Conservation (phyloP, 2,888 invertebrate species). For the Oxyteleia sp. region DNA sequence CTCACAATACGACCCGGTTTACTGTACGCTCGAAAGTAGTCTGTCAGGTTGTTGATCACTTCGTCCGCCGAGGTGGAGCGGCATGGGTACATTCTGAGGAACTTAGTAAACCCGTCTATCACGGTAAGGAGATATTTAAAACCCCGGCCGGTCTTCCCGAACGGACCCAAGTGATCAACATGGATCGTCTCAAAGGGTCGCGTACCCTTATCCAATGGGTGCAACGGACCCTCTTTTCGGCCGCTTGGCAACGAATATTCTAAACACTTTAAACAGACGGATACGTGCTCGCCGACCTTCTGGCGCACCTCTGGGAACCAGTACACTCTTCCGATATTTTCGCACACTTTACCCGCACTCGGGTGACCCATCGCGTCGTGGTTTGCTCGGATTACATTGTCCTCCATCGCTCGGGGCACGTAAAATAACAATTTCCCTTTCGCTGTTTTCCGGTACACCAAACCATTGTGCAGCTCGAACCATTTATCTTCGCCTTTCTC, state of each 20-base stretch:
- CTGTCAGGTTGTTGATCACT: conserved; percentile 60
- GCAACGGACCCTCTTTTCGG: neutral
- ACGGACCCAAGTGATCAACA: conserved; percentile 2
- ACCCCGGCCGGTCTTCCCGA: neutral
- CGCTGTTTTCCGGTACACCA: conserved; percentile 67
- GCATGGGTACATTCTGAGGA: conserved; percentile 70
- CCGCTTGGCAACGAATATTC: too few species aligned
- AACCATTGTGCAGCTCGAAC: conserved; percentile 71
- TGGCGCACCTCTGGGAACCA: conserved; percentile 4
- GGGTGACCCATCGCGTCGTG: conserved; percentile 66
- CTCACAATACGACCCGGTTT: conserved; percentile 69
- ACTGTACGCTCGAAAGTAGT: conserved; percentile 66
- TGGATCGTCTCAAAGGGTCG: neutral
- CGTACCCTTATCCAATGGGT: neutral
- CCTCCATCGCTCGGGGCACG: neutral
- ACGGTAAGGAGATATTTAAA: too few species aligned
- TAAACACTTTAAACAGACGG: neutral
- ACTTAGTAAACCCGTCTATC: conserved; percentile 80
- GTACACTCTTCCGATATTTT: conserved; percentile 34
- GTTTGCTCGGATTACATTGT: conserved; percentile 26
- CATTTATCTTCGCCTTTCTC: conserved; percentile 60
- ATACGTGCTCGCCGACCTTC: neutral
- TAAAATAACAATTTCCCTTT: conserved; percentile 21
- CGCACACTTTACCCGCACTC: conserved; percentile 42
- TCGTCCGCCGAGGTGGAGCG: conserved; percentile 62